Conservation (phyloP, 2,113 vertebrate genomes). For the Scophthalmus maximus region DNA sequence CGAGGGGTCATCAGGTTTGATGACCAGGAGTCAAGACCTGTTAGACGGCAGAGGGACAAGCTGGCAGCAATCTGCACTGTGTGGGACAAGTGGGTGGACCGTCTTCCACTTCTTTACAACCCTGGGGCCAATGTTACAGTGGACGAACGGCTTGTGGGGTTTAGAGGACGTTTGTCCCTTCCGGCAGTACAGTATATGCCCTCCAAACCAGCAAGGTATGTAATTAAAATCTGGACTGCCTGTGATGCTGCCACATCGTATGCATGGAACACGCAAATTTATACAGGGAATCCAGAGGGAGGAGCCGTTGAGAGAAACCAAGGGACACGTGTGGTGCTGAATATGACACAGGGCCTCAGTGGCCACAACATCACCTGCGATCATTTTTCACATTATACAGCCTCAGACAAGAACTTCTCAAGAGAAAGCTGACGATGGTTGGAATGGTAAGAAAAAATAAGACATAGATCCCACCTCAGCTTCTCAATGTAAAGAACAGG, state of each 20-base stretch:
- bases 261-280: neutral
- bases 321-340: neutral
- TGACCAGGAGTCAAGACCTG: no score
- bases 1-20: no score
- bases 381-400: neutral
- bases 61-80: constrained; percentile 15
- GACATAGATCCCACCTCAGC: neutral
- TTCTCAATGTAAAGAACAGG: neutral
- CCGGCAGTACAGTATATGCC: constrained; percentile 12
- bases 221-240: neutral
- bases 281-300: neutral
- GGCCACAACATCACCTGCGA: neutral
- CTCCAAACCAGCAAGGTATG: constrained; percentile 7
- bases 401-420: neutral
- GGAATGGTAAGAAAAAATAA: neutral
- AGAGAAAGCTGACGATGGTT: neutral
- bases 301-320: neutral
- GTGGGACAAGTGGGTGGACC: neutral
- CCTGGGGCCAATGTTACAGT: constrained; percentile 1
- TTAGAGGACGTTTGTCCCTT: neutral
- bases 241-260: neutral
- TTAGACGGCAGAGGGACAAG: no score
- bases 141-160: constrained; percentile 28
- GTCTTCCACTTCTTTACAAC: constrained; percentile 10
- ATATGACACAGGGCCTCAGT: neutral